Conservation (phyloP, 2,888 invertebrate species). For the Tipula unca region DNA sequence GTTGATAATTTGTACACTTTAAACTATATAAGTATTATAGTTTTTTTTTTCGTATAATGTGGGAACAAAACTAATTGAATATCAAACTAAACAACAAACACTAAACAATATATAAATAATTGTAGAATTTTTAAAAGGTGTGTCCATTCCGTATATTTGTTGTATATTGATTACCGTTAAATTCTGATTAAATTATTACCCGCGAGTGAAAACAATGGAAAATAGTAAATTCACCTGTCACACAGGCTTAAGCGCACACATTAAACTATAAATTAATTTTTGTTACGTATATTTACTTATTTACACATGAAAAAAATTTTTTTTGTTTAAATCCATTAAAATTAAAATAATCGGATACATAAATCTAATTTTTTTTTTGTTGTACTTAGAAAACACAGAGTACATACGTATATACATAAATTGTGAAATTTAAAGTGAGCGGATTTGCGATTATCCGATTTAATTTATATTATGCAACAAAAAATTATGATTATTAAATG, state of each 20-base stretch:
- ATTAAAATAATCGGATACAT: not conserved
- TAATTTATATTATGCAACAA: not conserved
- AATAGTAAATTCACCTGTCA: not conserved
- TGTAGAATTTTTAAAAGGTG: not conserved
- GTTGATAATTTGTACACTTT: not conserved
- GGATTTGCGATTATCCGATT: not conserved
- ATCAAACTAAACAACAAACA: not conserved
- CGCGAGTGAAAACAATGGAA: not conserved
- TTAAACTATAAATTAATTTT: constrained; percentile 8
- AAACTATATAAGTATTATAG: not conserved
- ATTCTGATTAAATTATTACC: constrained; percentile 8
- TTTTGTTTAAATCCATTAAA: not conserved
- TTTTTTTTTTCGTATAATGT: too few species aligned
- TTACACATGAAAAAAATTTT: not conserved
- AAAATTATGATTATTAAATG: not conserved
- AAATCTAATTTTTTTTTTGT: not conserved
- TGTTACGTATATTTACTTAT: not conserved
- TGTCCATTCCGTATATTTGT: not conserved
- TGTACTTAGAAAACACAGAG: too few species aligned
- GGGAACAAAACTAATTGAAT: not conserved
- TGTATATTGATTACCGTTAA: constrained; percentile 14
- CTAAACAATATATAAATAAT: not conserved
- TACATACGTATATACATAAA: not conserved
- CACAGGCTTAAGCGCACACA: not conserved
- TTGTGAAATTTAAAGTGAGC: not conserved